Evolutionary conservation across 1,140 invertebrate species (phyloP).

Genomic region (Drosophila watanabei): DNA sequence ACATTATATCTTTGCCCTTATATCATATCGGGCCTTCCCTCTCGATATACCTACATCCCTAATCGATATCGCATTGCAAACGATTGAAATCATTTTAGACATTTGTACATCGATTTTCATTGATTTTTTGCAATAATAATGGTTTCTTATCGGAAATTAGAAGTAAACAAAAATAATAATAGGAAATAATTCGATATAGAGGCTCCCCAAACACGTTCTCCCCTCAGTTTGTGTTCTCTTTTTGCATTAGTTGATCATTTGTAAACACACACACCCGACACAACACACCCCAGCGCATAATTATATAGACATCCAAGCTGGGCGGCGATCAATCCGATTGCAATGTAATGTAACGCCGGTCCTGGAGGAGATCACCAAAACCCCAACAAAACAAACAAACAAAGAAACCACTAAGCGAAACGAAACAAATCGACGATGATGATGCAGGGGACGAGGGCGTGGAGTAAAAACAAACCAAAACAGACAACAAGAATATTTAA

Average conservation of each 20-base stretch:
- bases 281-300: conserved; percentile 23
- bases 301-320: conserved; percentile 50
- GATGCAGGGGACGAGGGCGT: conserved; percentile 9
- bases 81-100: conserved; percentile 38
- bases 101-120: conserved; percentile 29
- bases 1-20: neutral
- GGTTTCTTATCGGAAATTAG: conserved; percentile 30
- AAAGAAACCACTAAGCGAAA: conserved; percentile 33
- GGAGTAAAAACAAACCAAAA: conserved; percentile 46
- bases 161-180: conserved; percentile 8
- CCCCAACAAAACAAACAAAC: conserved; percentile 6
- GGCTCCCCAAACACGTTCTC: conserved; percentile 1
- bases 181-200: conserved; percentile 21
- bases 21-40: neutral
- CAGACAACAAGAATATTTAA: conserved; percentile 66
- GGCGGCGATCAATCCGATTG: conserved; percentile 13
- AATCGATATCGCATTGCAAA: conserved; percentile 3
- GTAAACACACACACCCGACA: conserved; percentile 36
- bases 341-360: neutral
- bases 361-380: neutral
- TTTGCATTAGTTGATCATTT: conserved; percentile 32
- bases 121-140: conserved; percentile 27
- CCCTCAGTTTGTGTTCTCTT: conserved; percentile 11
- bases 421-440: conserved; percentile 26
- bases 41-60: neutral